phyloP scores from a whole-genome alignment of 2,888 invertebrate genomes.

The Agrochola litura region DNA sequence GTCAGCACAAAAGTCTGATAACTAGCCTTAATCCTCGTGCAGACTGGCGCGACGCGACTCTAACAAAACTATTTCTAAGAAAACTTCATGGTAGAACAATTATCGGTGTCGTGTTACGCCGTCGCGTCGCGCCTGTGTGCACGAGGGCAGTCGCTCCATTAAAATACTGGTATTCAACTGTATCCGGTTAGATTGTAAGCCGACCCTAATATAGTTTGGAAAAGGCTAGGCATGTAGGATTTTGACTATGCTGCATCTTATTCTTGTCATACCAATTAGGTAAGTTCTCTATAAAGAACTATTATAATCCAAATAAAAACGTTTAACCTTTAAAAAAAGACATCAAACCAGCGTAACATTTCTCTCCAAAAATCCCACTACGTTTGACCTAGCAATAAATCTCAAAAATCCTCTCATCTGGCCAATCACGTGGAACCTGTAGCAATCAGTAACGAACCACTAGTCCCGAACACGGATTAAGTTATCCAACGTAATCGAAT shows the following conservation, averaged over 20 bases:
- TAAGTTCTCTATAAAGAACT: background rate
- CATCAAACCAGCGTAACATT: background rate
- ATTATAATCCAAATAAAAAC: background rate
- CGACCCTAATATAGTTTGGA: no score
- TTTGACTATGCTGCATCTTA: background rate
- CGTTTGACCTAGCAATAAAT: slow-evolving; percentile 12
- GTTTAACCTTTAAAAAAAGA: background rate
- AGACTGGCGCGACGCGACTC: no score
- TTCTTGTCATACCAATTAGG: background rate
- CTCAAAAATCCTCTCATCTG: slow-evolving; percentile 21
- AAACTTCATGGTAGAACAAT: no score
- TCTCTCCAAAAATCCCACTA: background rate
- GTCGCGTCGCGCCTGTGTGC: no score
- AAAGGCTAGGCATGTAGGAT: no score
- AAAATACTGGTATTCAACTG: no score
- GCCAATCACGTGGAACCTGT: slow-evolving; percentile 38
- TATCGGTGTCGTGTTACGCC: no score
- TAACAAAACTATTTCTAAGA: no score
- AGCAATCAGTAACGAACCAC: slow-evolving; percentile 52
- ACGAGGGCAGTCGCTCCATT: no score
- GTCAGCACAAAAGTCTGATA: no score
- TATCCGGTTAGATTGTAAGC: no score
- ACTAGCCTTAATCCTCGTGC: no score
- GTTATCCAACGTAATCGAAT: slow-evolving; percentile 53
- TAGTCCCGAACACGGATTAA: slow-evolving; percentile 47